Conservation (phyloP, 2,113 vertebrate genomes). For the Onychorhynchus coronatus region DNA sequence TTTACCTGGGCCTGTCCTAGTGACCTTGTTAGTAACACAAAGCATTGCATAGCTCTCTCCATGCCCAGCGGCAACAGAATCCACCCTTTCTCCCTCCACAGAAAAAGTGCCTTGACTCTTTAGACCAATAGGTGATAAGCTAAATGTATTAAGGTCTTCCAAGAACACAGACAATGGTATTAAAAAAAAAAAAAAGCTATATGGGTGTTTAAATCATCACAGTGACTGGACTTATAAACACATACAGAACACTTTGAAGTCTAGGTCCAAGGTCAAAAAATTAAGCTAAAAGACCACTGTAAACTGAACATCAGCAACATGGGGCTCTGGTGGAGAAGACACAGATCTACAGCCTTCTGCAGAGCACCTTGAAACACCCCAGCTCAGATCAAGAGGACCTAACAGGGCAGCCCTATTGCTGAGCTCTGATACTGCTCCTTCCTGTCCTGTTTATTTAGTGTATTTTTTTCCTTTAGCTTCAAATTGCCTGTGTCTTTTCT, state of each 20-base stretch:
- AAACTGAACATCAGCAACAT: neutral
- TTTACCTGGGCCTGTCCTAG: neutral
- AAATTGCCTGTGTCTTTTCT: slow-evolving; percentile 22
- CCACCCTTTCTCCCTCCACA: neutral
- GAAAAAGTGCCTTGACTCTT: neutral
- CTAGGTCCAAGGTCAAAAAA: neutral
- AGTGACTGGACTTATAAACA: neutral
- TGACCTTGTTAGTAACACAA: neutral
- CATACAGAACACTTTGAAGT: neutral
- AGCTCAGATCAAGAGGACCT: neutral
- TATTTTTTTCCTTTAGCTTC: slow-evolving; percentile 7
- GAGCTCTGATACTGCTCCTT: neutral
- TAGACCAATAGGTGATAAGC: neutral
- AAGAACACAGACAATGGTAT: neutral
- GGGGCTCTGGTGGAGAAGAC: neutral
- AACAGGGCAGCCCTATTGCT: neutral
- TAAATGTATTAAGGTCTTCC: neutral
- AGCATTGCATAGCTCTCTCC: neutral
- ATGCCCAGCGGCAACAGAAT: neutral
- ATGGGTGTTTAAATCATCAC: neutral
- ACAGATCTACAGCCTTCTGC: neutral
- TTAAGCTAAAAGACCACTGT: neutral
- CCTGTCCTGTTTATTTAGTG: neutral
- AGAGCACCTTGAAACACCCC: neutral
- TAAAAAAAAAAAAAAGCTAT: neutral